Evolutionary conservation across 2,888 invertebrate species (phyloP).

Genomic region (Leucania comma): DNA sequence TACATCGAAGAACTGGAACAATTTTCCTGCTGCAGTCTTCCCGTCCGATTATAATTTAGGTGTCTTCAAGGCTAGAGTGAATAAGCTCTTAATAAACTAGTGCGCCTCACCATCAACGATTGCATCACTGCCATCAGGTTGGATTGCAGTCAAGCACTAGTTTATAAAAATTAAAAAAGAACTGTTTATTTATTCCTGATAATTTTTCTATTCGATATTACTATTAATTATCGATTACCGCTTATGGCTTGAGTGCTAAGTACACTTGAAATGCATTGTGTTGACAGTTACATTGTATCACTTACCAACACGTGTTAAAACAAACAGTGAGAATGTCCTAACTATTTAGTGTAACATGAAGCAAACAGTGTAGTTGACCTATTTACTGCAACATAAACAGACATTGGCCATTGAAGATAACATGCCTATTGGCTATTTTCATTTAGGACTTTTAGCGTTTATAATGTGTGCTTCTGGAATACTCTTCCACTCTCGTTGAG

Average conservation of each 20-base stretch:
- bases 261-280: neutral
- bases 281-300: neutral
- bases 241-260: neutral
- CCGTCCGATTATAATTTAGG: too few species aligned
- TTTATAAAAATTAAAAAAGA: too few species aligned
- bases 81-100: too few species aligned
- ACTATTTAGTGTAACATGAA: neutral
- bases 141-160: too few species aligned
- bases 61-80: too few species aligned
- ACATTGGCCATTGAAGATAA: neutral
- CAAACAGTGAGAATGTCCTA: neutral
- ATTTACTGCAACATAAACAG: neutral
- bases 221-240: slow-evolving; percentile 1
- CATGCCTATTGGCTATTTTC: neutral
- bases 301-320: neutral
- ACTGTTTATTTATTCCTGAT: neutral
- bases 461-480: too few species aligned
- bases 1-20: too few species aligned
- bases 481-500: too few species aligned
- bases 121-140: too few species aligned
- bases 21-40: too few species aligned
- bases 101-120: too few species aligned
- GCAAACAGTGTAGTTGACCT: neutral
- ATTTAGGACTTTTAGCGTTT: too few species aligned
- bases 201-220: neutral